Base-by-base conservation (phyloP, 2,113 vertebrate species). In the Mugil cephalus region DNA sequence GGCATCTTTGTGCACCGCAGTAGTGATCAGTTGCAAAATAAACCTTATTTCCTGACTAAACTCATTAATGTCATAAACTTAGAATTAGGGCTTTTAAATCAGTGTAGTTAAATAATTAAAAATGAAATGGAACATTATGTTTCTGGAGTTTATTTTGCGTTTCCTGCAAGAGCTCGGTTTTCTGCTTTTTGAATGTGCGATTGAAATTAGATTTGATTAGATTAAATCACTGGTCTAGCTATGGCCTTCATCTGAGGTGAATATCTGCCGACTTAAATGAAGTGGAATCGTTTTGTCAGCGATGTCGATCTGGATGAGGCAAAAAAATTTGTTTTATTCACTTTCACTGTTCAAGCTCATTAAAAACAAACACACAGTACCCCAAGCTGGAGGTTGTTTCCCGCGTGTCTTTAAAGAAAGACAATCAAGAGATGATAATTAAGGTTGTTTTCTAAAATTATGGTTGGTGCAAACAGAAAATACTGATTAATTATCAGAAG, bases 191-290 rank as follows among this genome's bases (percentile, higher is more conserved):
- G 12, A 48, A 21, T 56, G 47, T 67, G 38, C 42, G 67, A 39
- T n/a, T 70, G 69, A 65, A 46, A 74, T n/a, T n/a, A n/a, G n/a
- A n/a, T n/a, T n/a, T 86, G 61, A 84, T 86, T 73, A 71, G 65
- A 77, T 78, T 65, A 67, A 76, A 82, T 86, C 74, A 61, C 58
- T 43, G 36, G 59, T 51, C 70, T 62, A 77, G 74, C 39, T 65
- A 55, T 12, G 14, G 62, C 42, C 8, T 47, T 35, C 60, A 75
- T 64, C 64, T 77, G 78, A 77, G 61, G 66, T 68, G 45, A 82
- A 80, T 59, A 65, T 64, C 51, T 43, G 61, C 55, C 73, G 52
- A 77, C 24, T 69, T 62, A 60, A 71, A 82, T 73, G 4, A 73
- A 76, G 48, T 24, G 56, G 1, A 53, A 6, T 53, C 58, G 82